Conservation (phyloP, 2,888 invertebrate species). For the Amphipoea lucens region DNA sequence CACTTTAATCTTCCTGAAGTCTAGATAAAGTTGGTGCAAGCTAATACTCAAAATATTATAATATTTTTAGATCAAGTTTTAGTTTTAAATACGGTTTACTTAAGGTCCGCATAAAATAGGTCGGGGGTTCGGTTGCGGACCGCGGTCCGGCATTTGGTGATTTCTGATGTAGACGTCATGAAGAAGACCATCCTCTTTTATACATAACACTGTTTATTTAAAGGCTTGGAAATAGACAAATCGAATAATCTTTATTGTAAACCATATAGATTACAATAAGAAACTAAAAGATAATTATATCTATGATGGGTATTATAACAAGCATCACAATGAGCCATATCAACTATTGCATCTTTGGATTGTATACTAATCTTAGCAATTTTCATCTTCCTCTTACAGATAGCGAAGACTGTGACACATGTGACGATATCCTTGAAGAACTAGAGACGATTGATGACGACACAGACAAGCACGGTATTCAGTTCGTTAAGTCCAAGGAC, state of each 20-base stretch:
- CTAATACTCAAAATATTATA: neutral
- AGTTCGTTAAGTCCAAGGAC: constrained; percentile 98
- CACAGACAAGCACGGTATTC: constrained; percentile 97
- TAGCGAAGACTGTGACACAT: constrained; percentile 96
- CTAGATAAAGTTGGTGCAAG: neutral
- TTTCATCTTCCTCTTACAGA: constrained; percentile 86
- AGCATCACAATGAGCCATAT: neutral
- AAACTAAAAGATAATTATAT: neutral
- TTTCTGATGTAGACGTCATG: neutral
- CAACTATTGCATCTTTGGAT: neutral
- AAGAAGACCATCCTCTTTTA: neutral
- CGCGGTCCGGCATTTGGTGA: neutral
- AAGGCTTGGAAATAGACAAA: neutral
- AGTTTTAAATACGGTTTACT: too few species aligned
- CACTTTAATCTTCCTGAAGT: neutral
- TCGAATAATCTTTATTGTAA: neutral
- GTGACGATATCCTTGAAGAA: constrained; percentile 95
- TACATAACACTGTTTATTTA: neutral
- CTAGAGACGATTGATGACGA: constrained; percentile 98
- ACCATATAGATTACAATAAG: neutral
- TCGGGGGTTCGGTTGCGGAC: neutral
- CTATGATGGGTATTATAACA: neutral
- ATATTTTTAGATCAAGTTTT: neutral
- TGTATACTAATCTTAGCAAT: neutral
- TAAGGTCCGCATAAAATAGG: neutral